Conservation (phyloP, 1,140 invertebrate genomes). For the Brachystomella parvula region DNA sequence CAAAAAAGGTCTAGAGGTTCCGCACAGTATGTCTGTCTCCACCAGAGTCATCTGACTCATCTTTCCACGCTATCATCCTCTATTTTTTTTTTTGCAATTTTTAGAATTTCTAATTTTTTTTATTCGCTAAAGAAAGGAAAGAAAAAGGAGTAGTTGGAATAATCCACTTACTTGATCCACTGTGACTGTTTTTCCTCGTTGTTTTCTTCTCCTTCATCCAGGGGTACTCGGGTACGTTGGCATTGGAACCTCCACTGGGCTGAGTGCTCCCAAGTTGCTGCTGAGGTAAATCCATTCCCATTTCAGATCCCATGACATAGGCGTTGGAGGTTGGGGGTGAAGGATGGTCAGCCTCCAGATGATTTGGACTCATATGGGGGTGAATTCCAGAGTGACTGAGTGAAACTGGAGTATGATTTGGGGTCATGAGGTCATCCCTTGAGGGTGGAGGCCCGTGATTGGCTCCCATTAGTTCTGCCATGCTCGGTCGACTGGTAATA, state of each 20-base stretch:
- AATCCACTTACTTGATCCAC: constrained; percentile 58
- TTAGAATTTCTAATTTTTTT: neutral
- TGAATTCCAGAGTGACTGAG: constrained; percentile 31
- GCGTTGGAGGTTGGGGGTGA: constrained; percentile 18
- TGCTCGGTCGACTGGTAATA: constrained; percentile 82
- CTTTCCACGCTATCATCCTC: neutral
- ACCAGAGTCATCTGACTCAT: neutral
- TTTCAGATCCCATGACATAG: constrained; percentile 8
- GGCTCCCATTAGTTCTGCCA: constrained; percentile 66
- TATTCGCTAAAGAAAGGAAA: neutral
- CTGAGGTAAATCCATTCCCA: constrained; percentile 19
- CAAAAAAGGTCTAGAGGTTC: neutral
- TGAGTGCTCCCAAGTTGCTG: constrained; percentile 4
- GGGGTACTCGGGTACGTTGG: constrained; percentile 83
- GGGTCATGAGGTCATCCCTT: constrained; percentile 9
- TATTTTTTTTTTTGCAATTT: neutral
- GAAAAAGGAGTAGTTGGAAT: neutral
- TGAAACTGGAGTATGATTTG: constrained; percentile 32
- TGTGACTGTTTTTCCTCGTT: constrained; percentile 73
- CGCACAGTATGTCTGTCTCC: neutral
- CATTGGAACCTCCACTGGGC: constrained; percentile 48
- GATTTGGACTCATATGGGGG: constrained; percentile 37
- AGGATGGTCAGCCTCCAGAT: constrained; percentile 24
- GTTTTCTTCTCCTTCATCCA: constrained; percentile 99
- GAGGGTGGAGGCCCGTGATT: neutral